Evolutionary conservation across 2,113 vertebrate species (phyloP).

Genomic region (Pantherophis guttatus): DNA sequence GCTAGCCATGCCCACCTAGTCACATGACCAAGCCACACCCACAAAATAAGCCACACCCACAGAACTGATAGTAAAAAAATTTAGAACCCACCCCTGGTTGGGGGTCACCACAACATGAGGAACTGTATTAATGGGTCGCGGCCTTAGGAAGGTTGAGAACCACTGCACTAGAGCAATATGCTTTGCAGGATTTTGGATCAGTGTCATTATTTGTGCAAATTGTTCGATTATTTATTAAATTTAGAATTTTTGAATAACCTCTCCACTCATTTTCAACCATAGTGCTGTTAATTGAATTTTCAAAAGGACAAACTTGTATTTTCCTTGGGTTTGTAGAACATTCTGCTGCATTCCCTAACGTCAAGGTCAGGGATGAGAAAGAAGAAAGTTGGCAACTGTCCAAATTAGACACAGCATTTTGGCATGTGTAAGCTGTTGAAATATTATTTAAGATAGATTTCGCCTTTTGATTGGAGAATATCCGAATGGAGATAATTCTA

Average conservation of each 20-base stretch:
- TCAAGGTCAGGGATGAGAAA: not conserved
- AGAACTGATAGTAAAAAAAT: no score
- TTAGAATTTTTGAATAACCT: not conserved
- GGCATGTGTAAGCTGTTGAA: not conserved
- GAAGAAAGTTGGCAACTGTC: not conserved
- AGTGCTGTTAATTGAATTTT: not conserved
- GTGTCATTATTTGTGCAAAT: not conserved
- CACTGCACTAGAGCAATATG: not conserved
- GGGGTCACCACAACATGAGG: no score
- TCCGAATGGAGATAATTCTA: not conserved
- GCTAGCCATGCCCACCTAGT: no score
- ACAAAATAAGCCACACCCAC: no score
- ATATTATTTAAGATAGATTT: not conserved
- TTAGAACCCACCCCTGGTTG: no score
- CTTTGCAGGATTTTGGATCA: not conserved
- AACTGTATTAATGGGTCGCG: no score
- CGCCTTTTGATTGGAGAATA: not conserved
- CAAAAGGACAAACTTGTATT: not conserved
- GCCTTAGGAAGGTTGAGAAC: no score
- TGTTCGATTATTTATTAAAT: not conserved
- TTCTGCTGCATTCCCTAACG: not conserved
- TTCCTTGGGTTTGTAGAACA: not conserved
- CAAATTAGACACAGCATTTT: not conserved
- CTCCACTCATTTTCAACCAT: not conserved
- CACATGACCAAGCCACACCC: no score